Evolutionary conservation across 2,888 invertebrate species (phyloP), one percentile per base, ranked within the genome.

Genomic region (Mactromeris polynyma): DNA sequence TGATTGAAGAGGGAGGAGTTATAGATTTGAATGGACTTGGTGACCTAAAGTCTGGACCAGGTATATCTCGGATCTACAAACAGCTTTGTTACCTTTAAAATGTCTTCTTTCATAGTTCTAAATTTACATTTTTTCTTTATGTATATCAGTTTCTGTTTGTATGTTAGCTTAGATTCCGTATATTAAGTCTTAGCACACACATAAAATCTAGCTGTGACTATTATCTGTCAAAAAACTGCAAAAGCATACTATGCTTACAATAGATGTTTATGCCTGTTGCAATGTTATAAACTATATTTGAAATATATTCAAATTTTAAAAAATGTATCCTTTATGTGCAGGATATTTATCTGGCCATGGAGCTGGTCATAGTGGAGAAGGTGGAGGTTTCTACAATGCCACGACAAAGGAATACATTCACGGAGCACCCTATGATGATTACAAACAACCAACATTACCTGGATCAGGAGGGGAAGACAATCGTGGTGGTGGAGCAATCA

Each of bases 281-380:
- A n/a, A n/a, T n/a, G n/a, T n/a, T n/a, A n/a, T n/a, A n/a, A n/a
- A n/a, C n/a, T n/a, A n/a, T n/a, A n/a, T n/a, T n/a, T n/a, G n/a
- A n/a, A n/a, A n/a, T n/a, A n/a, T n/a, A n/a, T n/a, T n/a, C n/a
- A n/a, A n/a, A n/a, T n/a, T n/a, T n/a, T n/a, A n/a, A n/a, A n/a
- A n/a, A n/a, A n/a, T n/a, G n/a, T n/a, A n/a, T n/a, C n/a, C 46
- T 46, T 73, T 26, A 73, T 33, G 64, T 51, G 0, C 87, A 94
- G 93, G 93, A 33, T 92, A 90, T 78, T 33, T 86, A 36, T 79
- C 82, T n/a, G 86, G 85, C 21, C 78, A 91, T 78, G 95, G 95
- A 42, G 93, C 93, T n/a, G 87, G 93, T 81, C 95, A 95, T 73
- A 92, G 93, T 73, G 94, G 95, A 19, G 91, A 94, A 64, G 94